These are phyloP conservation scores for Hetaerina americana DNA, from an alignment of 1,140 invertebrate species.

Conservation along the genomic window DNA sequence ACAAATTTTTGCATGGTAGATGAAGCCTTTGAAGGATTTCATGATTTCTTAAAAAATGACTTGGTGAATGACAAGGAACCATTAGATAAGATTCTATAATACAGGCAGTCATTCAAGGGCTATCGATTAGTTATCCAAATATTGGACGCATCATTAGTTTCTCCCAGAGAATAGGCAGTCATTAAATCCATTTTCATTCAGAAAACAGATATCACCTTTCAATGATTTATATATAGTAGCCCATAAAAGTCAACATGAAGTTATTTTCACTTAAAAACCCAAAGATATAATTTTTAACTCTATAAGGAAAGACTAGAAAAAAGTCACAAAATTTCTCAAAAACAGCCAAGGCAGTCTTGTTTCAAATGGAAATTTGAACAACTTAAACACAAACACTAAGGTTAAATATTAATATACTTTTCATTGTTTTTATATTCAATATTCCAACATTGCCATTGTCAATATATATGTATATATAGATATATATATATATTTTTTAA, in stretches of 20 bases:
- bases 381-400: too few species aligned
- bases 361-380: neutral
- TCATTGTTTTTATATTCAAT: too few species aligned
- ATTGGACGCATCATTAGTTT: neutral
- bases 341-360: neutral
- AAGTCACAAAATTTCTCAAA: neutral
- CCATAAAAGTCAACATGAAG: neutral
- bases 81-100: neutral
- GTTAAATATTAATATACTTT: too few species aligned
- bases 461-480: too few species aligned
- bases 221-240: neutral
- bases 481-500: too few species aligned
- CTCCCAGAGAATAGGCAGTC: neutral
- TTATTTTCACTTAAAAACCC: neutral
- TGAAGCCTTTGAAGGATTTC: neutral
- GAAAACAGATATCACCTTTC: neutral
- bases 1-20: too few species aligned
- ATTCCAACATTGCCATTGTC: too few species aligned
- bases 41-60: neutral
- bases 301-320: neutral
- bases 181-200: neutral
- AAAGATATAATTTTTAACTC: neutral
- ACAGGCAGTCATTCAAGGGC: neutral
- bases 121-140: neutral
- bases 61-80: neutral